Evolutionary conservation across 2,797 vertebrate genomes (phyloP), one percentile per base, ranked within the genome.

Genomic region (Siniperca undulata): DNA sequence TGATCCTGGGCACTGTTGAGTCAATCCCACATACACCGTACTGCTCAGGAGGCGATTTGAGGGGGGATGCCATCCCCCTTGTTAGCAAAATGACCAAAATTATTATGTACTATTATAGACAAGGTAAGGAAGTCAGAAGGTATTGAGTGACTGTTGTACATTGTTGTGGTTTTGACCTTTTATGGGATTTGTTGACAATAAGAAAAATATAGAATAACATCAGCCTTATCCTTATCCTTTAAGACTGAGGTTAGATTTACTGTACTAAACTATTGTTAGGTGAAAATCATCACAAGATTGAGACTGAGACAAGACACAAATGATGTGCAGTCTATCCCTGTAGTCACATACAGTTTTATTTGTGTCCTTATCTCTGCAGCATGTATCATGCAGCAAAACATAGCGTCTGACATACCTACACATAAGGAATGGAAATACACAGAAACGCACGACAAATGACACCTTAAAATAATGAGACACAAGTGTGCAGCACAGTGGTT

Each of bases 321-420:
- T n/a, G 40, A 52, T 58, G n/a, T 73, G 52, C 3, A n/a, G 65
- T 40, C 34, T 24, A 20, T 34, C 3, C 5, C 36, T 52, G 24
- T 36, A 19, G n/a, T 81, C 67, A 82, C 9, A 72, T 0, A 44
- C 42, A 44, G 58, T 20, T 42, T 56, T 13, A 50, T 53, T 52
- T 46, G 11, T 74, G 40, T 75, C 52, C 60, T 77, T 64, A 59
- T 86, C 24, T 66, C 58, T 70, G 56, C 46, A 50, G 75, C 34
- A 36, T 56, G 50, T 64, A 27, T 76, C 60, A 82, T 74, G 81
- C 75, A 85, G 22, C 10, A 59, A 66, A 62, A 75, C 58, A 81
- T 20, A 40, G 24, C 42, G 52, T 65, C 34, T 70, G 17, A 72
- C 46, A 56, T 9, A 85, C 30, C 30, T 30, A 30, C 80, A 71